Evolutionary conservation across 2,888 invertebrate genomes (phyloP).

Genomic region (Diplazon laetatorius): DNA sequence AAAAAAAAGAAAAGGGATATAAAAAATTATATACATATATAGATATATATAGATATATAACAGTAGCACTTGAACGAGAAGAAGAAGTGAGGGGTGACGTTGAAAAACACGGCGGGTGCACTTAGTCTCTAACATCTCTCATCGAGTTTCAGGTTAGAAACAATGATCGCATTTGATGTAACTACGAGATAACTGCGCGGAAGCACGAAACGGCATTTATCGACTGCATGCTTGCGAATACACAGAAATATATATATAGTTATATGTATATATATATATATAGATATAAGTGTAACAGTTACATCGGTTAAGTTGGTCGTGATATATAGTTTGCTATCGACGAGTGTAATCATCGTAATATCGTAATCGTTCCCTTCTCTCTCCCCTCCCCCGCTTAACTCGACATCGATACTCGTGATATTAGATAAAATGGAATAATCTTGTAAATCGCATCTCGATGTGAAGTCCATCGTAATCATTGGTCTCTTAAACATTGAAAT

Average conservation of each 20-base stretch:
- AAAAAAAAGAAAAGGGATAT: conserved; percentile 8
- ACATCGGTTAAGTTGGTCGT: not conserved
- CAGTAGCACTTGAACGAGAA: no score
- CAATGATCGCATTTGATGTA: conserved; percentile 63
- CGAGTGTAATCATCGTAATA: conserved; percentile 53
- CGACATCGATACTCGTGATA: conserved; percentile 39
- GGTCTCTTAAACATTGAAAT: not conserved
- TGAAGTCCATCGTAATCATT: conserved; percentile 41
- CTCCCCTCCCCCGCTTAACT: no score
- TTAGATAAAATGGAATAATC: conserved; percentile 59
- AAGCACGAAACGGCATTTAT: conserved; percentile 60
- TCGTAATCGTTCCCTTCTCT: conserved; percentile 42
- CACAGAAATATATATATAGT: conserved; percentile 12
- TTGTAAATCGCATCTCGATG: conserved; percentile 48
- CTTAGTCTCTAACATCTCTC: not conserved
- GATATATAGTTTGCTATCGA: conserved; percentile 47
- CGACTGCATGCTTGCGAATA: conserved; percentile 32
- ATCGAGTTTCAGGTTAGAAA: conserved; percentile 46
- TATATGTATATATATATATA: conserved; percentile 22
- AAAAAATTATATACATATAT: conserved; percentile 5
- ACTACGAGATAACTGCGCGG: conserved; percentile 58
- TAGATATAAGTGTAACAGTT: not conserved
- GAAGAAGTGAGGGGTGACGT: not conserved
- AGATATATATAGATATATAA: no score
- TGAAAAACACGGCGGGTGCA: not conserved